phyloP scores from a whole-genome alignment of 2,797 vertebrate genomes.

The Microcaecilia unicolor region DNA sequence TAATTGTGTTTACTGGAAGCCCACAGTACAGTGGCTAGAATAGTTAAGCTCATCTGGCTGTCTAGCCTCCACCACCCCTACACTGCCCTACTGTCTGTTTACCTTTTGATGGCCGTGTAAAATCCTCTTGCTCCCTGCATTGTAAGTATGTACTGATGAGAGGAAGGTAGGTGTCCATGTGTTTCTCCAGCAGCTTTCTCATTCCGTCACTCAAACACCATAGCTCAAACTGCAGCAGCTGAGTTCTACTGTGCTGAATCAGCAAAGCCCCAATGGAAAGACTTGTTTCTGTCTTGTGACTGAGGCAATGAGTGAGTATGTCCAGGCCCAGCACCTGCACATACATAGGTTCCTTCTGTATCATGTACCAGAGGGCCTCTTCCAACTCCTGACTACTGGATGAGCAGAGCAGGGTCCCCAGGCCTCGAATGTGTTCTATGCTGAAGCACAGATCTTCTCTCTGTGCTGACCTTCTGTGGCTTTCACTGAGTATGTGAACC shows the following conservation, averaged over 20 bases:
- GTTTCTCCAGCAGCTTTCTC: constrained; percentile 35
- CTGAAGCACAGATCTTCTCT: constrained; percentile 46
- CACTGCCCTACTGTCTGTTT: not conserved
- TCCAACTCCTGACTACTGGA: constrained; percentile 61
- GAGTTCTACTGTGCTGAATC: constrained; percentile 62
- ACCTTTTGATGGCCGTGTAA: constrained; percentile 61
- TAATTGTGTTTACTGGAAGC: too few relatives aligned
- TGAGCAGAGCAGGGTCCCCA: constrained; percentile 61
- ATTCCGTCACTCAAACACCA: constrained; percentile 65
- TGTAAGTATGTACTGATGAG: constrained; percentile 64
- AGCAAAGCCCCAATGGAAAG: constrained; percentile 48
- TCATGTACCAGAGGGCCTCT: constrained; percentile 54
- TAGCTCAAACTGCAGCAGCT: constrained; percentile 73
- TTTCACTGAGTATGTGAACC: constrained; percentile 63
- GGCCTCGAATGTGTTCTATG: constrained; percentile 57
- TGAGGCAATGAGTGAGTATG: constrained; percentile 69
- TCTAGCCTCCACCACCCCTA: not conserved
- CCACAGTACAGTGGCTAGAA: too few relatives aligned
- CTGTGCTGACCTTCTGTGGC: constrained; percentile 23
- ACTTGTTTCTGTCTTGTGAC: constrained; percentile 15
- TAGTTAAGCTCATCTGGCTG: too few relatives aligned
- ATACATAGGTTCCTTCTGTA: constrained; percentile 57
- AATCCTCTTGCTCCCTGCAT: constrained; percentile 29
- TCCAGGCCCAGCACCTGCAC: constrained; percentile 47
- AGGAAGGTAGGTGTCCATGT: constrained; percentile 51